phyloP scores from a whole-genome alignment of 2,888 invertebrate genomes.

The Spodoptera littoralis region DNA sequence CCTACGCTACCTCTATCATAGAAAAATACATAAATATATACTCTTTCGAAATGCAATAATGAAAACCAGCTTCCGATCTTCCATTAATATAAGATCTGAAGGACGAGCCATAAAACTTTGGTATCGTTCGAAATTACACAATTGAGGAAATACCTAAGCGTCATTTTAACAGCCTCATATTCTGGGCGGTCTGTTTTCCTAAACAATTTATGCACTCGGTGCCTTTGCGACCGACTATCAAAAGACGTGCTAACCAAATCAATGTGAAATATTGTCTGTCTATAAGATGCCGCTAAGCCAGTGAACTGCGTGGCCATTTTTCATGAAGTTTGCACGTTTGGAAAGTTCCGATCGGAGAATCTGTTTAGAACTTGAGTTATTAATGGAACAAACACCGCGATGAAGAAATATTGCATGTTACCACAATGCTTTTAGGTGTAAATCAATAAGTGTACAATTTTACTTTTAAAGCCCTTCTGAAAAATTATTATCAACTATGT shows the following conservation, averaged over 20 bases:
- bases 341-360: conserved; percentile 1
- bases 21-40: too few species aligned
- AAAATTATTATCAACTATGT: too few species aligned
- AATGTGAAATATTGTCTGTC: conserved; percentile 28
- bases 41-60: too few species aligned
- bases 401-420: too few species aligned
- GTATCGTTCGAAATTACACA: conserved; percentile 36
- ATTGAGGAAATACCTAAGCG: conserved; percentile 41
- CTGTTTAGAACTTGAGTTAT: conserved; percentile 18
- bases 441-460: too few species aligned
- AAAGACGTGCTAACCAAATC: conserved; percentile 78
- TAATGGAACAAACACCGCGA: background rate
- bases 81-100: conserved; percentile 28
- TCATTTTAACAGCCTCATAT: conserved; percentile 66
- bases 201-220: conserved; percentile 83
- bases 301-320: conserved; percentile 16
- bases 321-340: conserved; percentile 12
- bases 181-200: conserved; percentile 80
- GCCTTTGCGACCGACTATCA: conserved; percentile 71
- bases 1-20: too few species aligned
- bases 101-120: conserved; percentile 42
- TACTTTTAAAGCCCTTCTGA: too few species aligned
- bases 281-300: conserved; percentile 14
- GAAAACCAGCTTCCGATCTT: conserved; percentile 4
- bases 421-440: too few species aligned